Evolutionary conservation across 2,113 vertebrate species (phyloP), one percentile per base, ranked within the genome.

Genomic region (Solea senegalensis): DNA sequence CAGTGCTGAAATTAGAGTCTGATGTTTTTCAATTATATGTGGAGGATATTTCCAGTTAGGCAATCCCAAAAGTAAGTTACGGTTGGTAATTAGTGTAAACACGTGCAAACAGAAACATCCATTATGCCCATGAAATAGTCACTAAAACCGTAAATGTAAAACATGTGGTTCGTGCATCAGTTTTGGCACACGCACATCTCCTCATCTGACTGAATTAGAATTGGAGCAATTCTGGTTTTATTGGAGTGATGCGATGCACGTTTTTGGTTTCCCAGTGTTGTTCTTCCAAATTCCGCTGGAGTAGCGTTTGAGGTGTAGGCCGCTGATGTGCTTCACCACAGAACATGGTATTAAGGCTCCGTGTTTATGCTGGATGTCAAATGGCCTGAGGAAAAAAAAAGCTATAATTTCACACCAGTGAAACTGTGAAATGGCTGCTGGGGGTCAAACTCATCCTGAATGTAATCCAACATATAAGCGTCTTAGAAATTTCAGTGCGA

Each of bases 351-450:
- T 76, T 58, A 71, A 62, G 52, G 73, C 79, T 67, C 41, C 41
- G 58, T 80, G 79, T 82, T 86, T 69, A 62, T 76, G 75, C 68
- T 70, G 51, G 16, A 82, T 83, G 79, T 78, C 3, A 76, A 67
- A 73, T 70, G 45, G 67, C 73, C 65, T n/a, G 12, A 55, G 74
- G 77, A 78, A 21, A 21, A 21, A 21, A 21, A 77, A 67, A 58
- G 74, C 68, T 84, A 80, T 74, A 49, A 82, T 87, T 81, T 86
- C 80, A 80, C 82, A 74, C 58, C 27, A 70, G 55, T 74, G 62
- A 65, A 76, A 76, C 59, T 70, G 57, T 72, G 50, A 61, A 61
- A 64, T 70, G 50, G 28, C 64, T 68, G 54, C 27, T 34, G 49
- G 60, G 60, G 55, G 48, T n/a, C 55, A 40, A 12, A 4, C 57